These are phyloP conservation scores for Nyctibius bracteatus DNA, from an alignment of 2,113 vertebrate species.

Conservation along the genomic window DNA sequence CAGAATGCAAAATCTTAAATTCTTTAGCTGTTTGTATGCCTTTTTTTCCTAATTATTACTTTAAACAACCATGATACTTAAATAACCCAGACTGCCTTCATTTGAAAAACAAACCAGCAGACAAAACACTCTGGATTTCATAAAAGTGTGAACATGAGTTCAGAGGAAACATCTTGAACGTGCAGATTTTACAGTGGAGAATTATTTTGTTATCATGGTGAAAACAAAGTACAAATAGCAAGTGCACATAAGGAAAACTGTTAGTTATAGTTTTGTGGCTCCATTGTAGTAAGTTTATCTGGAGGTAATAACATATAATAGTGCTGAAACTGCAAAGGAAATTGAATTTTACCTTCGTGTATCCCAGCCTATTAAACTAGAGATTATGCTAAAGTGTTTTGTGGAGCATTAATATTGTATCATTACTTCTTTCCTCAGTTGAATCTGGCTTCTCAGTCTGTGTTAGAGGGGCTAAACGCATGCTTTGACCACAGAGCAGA, in stretches of 20 bases:
- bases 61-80: neutral
- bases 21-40: neutral
- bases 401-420: neutral
- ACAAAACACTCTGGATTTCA: neutral
- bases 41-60: neutral
- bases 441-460: slow-evolving; percentile 96
- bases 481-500: slow-evolving; percentile 98
- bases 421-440: slow-evolving; percentile 67
- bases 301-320: neutral
- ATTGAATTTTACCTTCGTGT: neutral
- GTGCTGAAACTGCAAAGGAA: neutral
- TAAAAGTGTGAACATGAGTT: neutral
- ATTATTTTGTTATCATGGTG: neutral
- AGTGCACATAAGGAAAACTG: neutral
- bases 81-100: neutral
- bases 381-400: neutral
- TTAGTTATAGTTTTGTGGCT: neutral
- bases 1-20: neutral
- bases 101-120: neutral
- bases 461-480: slow-evolving; percentile 95
- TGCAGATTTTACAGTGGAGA: neutral
- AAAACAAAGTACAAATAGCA: neutral
- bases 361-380: neutral
- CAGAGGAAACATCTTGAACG: neutral
- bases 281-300: neutral